Conservation (phyloP, 2,888 invertebrate species). For the Lycophotia porphyrea region DNA sequence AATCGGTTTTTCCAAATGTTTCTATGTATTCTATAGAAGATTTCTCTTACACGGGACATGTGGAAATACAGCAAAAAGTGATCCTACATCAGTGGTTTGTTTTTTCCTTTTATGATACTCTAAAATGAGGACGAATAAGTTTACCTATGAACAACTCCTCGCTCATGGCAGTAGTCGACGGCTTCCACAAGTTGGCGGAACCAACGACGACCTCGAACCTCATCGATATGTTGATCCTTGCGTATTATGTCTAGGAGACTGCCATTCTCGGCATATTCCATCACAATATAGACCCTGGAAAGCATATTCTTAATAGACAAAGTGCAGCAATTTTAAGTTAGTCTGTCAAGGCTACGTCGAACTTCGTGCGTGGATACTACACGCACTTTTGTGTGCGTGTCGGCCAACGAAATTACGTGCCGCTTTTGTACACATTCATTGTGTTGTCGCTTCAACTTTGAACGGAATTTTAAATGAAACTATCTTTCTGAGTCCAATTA, state of each 20-base stretch:
- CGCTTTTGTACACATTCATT: not conserved
- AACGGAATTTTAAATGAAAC: not conserved
- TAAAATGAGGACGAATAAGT: not conserved
- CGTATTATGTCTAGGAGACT: constrained; percentile 94
- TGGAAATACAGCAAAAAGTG: not conserved
- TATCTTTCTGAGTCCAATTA: not conserved
- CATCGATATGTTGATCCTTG: constrained; percentile 93
- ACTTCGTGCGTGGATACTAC: not conserved
- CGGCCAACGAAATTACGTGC: not conserved
- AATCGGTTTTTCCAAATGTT: not conserved
- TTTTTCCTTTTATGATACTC: not conserved
- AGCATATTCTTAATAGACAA: not conserved
- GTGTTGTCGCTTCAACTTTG: not conserved
- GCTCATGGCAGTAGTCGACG: constrained; percentile 94
- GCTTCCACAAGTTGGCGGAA: constrained; percentile 94
- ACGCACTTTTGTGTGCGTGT: not conserved
- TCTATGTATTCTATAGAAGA: no score
- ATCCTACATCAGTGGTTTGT: not conserved
- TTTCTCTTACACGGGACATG: not conserved
- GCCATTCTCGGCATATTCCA: constrained; percentile 96
- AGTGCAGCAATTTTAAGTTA: not conserved
- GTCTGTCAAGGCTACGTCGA: not conserved
- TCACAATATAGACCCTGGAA: constrained; percentile 94
- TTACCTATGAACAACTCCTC: constrained; percentile 95
- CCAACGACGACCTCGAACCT: constrained; percentile 92